Percentiles rank a stretch among this genome's conserved stretches.
These are phyloP conservation scores for Odontesthes bonariensis DNA, from an alignment of 2,113 vertebrate genomes.

Conservation along the genomic window DNA sequence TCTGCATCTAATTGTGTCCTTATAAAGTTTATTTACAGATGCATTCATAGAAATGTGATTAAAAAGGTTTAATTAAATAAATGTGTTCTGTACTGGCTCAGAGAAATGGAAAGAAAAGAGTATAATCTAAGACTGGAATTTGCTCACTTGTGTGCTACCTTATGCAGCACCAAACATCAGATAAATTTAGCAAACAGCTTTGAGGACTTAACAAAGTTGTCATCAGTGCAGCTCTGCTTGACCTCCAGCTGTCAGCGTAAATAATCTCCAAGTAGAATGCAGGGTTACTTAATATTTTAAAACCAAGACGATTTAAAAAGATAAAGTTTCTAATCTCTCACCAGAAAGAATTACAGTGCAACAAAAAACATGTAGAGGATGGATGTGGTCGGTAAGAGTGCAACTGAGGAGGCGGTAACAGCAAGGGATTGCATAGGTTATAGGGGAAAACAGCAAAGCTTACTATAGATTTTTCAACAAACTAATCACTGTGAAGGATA, in stretches of 20 bases:
- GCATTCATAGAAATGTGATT: not conserved
- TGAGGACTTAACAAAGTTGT: slow-evolving; percentile 6
- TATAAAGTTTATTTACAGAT: no score
- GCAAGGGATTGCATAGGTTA: slow-evolving; percentile 56
- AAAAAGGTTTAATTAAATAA: not conserved
- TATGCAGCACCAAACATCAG: not conserved
- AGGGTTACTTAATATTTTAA: not conserved
- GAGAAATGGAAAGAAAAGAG: slow-evolving; percentile 8
- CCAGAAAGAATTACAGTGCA: not conserved
- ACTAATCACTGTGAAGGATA: slow-evolving; percentile 75
- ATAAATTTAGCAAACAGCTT: slow-evolving; percentile 5
- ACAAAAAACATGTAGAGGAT: slow-evolving; percentile 9
- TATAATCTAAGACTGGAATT: not conserved
- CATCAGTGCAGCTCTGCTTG: not conserved
- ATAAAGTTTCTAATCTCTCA: slow-evolving; percentile 10
- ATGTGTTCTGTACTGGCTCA: slow-evolving; percentile 1
- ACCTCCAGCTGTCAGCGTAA: slow-evolving; percentile 1
- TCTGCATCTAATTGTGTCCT: no score
- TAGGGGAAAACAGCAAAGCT: slow-evolving; percentile 76
- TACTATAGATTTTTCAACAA: slow-evolving; percentile 82
- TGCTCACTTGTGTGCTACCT: not conserved
- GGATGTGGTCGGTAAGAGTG: slow-evolving; percentile 14
- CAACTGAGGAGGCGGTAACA: slow-evolving; percentile 36
- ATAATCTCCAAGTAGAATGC: not conserved
- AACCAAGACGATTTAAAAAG: not conserved